phyloP scores from a whole-genome alignment of 2,888 invertebrate species.

The Lacanobia wlatinum region DNA sequence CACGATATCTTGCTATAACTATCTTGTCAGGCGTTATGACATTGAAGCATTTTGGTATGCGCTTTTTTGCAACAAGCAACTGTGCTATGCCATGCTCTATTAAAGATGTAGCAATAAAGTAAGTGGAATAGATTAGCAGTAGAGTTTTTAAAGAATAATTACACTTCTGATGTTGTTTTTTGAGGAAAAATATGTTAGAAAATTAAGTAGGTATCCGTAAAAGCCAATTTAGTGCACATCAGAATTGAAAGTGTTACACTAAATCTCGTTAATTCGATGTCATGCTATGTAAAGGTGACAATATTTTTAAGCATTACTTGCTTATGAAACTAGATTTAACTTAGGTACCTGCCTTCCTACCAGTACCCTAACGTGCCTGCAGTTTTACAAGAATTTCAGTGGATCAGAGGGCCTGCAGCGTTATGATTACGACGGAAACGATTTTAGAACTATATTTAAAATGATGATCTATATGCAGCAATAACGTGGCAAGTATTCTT shows the following conservation, averaged over 20 bases:
- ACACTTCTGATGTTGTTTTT: conserved; percentile 18
- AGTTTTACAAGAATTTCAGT: too few relatives aligned
- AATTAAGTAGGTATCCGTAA: conserved; percentile 12
- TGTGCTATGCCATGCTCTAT: conserved; percentile 55
- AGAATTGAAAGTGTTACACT: conserved; percentile 1
- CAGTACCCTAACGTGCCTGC: too few relatives aligned
- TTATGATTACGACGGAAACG: too few relatives aligned
- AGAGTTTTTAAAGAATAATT: conserved; percentile 14
- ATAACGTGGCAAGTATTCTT: too few relatives aligned
- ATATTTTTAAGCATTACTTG: not conserved
- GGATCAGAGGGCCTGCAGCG: too few relatives aligned
- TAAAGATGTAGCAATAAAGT: conserved; percentile 50
- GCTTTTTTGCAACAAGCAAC: conserved; percentile 46
- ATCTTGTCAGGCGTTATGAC: conserved; percentile 54
- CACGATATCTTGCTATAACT: conserved; percentile 36
- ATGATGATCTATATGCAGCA: too few relatives aligned
- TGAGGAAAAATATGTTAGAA: conserved; percentile 26
- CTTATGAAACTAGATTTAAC: too few relatives aligned
- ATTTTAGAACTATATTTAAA: too few relatives aligned
- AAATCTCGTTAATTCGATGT: conserved; percentile 8
- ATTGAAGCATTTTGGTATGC: conserved; percentile 27
- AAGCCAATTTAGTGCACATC: not conserved
- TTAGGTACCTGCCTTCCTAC: too few relatives aligned
- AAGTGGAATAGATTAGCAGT: conserved; percentile 33
- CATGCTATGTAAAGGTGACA: not conserved